Evolutionary conservation across 2,888 invertebrate species (phyloP).

Genomic region (Stenolophus ochropezus): DNA sequence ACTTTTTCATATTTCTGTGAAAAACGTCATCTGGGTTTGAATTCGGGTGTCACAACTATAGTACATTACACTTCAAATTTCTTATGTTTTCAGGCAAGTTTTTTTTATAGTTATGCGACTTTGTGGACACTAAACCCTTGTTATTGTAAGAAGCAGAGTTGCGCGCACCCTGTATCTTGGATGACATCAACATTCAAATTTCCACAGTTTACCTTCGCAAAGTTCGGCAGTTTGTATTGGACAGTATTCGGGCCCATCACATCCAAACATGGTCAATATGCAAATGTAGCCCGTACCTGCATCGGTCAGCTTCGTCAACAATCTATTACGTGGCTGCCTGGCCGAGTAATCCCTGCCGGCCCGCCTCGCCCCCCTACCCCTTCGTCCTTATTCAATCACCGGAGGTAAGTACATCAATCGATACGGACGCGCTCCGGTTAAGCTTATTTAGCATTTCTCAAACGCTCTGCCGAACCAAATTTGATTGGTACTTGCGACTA

Average conservation of each 20-base stretch:
- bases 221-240: slow-evolving; percentile 69
- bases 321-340: slow-evolving; percentile 70
- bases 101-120: too few species aligned
- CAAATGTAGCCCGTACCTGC: slow-evolving; percentile 72
- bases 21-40: too few species aligned
- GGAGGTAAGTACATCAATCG: slow-evolving; percentile 56
- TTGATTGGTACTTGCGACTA: slow-evolving; percentile 53
- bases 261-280: slow-evolving; percentile 72
- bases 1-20: too few species aligned
- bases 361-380: not conserved
- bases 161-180: slow-evolving; percentile 35
- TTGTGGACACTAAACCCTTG: too few species aligned
- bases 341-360: slow-evolving; percentile 62
- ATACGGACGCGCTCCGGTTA: slow-evolving; percentile 34
- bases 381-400: slow-evolving; percentile 52
- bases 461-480: slow-evolving; percentile 54
- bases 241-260: slow-evolving; percentile 70
- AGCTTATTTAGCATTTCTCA: slow-evolving; percentile 60
- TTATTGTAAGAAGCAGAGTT: too few species aligned
- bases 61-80: too few species aligned
- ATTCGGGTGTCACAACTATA: too few species aligned
- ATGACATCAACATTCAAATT: slow-evolving; percentile 72
- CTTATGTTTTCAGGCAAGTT: too few species aligned
- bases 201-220: slow-evolving; percentile 69
- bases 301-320: slow-evolving; percentile 73